Evolutionary conservation across 1,140 invertebrate species (phyloP), one percentile per base, ranked within the genome.

Genomic region (Hypothenemus hampei): DNA sequence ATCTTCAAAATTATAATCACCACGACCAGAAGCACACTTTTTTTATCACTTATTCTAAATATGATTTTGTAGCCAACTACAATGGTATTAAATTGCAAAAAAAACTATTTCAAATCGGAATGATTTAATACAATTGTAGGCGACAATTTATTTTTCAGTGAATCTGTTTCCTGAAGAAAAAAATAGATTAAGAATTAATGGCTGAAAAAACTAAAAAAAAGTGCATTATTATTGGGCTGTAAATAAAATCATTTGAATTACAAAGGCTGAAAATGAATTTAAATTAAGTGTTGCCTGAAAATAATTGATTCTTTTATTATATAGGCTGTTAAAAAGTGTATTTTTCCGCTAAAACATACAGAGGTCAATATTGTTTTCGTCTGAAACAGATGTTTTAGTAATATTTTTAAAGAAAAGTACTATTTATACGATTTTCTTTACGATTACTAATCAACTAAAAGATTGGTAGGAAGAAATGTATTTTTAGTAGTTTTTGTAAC

Each of bases 131-230:
- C n/a, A 43, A 41, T 10, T 19, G 22, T 29, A 10, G 13, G 3
- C 41, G n/a, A 26, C 20, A 44, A 44, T 20, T 26, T 20, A 16
- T 44, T 44, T 26, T 16, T 4, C 18, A 44, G 39, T n/a, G 7
- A 24, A 53, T 55, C 45, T 48, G 43, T 60, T 60, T 60, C 62
- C 62, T 63, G 59, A 61, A 61, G 50, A 59, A 46, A 61, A 59
- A 58, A n/a, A 11, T 48, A 41, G 10, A 60, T 63, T 61, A 63
- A 23, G 49, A n/a, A 58, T 63, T 61, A 63, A 29, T 56, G 19
- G 62, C 62, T 63, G 62, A 18, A 63, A 63, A 47, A 39, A 45
- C 35, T 57, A 63, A 50, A 54, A 58, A 53, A 41, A n/a, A n/a
- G n/a, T n/a, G n/a, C 31, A 52, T 55, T 50, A 59, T 49, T 58